Conservation (phyloP, 2,797 vertebrate genomes). For the Ceryle rudis region DNA sequence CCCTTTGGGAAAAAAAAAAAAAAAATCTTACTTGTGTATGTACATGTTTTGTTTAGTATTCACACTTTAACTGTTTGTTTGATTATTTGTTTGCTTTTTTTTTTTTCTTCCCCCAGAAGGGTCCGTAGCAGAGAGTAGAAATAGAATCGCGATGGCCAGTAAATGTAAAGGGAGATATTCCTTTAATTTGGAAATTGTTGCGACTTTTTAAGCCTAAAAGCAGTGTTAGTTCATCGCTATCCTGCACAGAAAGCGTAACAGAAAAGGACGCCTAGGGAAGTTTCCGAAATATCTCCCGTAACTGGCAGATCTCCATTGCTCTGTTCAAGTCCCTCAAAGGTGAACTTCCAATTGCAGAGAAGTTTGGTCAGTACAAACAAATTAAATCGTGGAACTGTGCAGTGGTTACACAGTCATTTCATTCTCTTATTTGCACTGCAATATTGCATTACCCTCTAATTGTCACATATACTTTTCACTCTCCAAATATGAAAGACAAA, state of each 20-base stretch:
- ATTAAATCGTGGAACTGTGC: slow-evolving; percentile 38
- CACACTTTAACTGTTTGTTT: neutral
- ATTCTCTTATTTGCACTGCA: slow-evolving; percentile 60
- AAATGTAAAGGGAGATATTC: neutral
- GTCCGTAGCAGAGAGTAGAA: neutral
- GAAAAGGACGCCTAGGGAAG: neutral
- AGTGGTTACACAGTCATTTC: slow-evolving; percentile 48
- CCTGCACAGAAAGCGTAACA: neutral
- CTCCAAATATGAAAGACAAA: slow-evolving; percentile 72
- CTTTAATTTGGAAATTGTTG: neutral
- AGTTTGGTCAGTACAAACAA: slow-evolving; percentile 51
- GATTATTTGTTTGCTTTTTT: too few species aligned
- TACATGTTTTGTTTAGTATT: neutral
- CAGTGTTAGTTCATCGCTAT: neutral
- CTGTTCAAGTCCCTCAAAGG: neutral
- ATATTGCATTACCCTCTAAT: slow-evolving; percentile 72
- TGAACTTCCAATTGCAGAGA: neutral
- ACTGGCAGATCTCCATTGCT: neutral
- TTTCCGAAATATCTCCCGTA: neutral
- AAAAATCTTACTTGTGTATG: neutral
- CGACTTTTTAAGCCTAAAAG: neutral
- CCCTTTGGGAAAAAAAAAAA: neutral
- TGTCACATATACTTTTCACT: slow-evolving; percentile 57
- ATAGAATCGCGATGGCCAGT: rapidly evolving
- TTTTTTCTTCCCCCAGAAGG: neutral